Base-by-base conservation (phyloP, 2,797 vertebrate species). In the Epinephelus coioides region DNA sequence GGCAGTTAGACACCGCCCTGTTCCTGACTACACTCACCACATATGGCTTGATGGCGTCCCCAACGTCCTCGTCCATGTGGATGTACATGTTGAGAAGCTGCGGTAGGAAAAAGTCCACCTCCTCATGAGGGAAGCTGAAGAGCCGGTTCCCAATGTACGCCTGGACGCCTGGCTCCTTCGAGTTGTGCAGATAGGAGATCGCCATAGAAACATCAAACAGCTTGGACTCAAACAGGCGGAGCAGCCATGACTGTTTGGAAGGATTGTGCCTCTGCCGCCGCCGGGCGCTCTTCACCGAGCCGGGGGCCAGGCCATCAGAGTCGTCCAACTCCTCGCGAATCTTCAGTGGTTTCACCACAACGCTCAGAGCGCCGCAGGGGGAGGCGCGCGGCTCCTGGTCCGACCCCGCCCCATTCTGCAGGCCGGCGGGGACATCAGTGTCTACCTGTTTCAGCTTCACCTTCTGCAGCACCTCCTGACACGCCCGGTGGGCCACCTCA, bases 71-170 rank as follows among this genome's bases (percentile, higher is more conserved):
- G 6, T 99, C 98, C 98, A 99, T 98, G 95, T 99, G 97, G 73
- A 99, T 97, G 95, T 99, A 99, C 98, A 99, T 99, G 89, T 98
- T 99, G 61, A 99, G 98, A 62, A 99, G 94, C 96, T 99, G 98
- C 0, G 98, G 98, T 71, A 99, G 95, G 90, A 96, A 99, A 89
- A 99, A 99, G 88, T 98, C 98, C 88, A 99, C 98, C 0, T 99
- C 97, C 3, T 98, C 97, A 1, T 98, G 83, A 0, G 95, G 92
- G 86, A 99, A 99, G 92, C 95, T 98, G 94, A 99, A 99, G 9
- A 99, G 95, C 0, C 98, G 93, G 87, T 99, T 99, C 3, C 98
- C 98, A 0, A 99, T 99, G 94, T 99, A 99, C 2, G 98, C 97
- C 93, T 99, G 98, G 4, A 99, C 98, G 0, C 98, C 98, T 0